Base-by-base conservation (phyloP, 2,113 vertebrate genomes). In the Hydropotes inermis region DNA sequence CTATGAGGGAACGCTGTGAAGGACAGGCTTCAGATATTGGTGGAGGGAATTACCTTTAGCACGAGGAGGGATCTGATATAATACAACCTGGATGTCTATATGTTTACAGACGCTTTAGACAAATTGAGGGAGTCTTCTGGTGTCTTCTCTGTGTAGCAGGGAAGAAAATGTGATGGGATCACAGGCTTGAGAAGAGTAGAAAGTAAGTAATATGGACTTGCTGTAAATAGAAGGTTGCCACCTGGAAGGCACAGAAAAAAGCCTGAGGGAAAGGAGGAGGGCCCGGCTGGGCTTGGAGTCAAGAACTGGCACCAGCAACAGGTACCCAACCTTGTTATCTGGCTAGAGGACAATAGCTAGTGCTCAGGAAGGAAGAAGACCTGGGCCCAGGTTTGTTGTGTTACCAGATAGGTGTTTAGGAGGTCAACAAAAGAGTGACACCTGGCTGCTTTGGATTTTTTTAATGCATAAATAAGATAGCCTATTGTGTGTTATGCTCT, bases 271-370 rank as follows among this genome's bases (percentile, higher is more conserved):
- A 95, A 60, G 9, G 6, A 36, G 33, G 7, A 45, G 1, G 14
- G 7, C 12, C 15, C 28, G 30, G 12, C 3, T 52, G 79, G 27
- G 3, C 16, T 27, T 67, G 39, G 3, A 74, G 19, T 64, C 15
- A 50, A 88, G 25, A 89, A 64, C 1, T 74, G 36, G 14, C 16
- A 70, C 25, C 19, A 43, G 43, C 13, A 55, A 52, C 14, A 47
- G 0, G 8, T 2, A 39, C 10, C 9, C 52, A 87, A 7, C 1
- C 3, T 2, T 1, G 13, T 5, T 3, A 43, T 58, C 54, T 79
- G 36, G 30, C 47, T 43, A 25, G 28, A 88, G 3, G 39, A 6
- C 15, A 78, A 15, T 9, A 89, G 60, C 2, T 8, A 17, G 25
- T 13, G 6, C 2, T 14, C 7, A 11, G 0, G 1, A 7, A 50